phyloP scores from a whole-genome alignment of 2,888 invertebrate genomes.

The Polydrusus pterygomalis region DNA sequence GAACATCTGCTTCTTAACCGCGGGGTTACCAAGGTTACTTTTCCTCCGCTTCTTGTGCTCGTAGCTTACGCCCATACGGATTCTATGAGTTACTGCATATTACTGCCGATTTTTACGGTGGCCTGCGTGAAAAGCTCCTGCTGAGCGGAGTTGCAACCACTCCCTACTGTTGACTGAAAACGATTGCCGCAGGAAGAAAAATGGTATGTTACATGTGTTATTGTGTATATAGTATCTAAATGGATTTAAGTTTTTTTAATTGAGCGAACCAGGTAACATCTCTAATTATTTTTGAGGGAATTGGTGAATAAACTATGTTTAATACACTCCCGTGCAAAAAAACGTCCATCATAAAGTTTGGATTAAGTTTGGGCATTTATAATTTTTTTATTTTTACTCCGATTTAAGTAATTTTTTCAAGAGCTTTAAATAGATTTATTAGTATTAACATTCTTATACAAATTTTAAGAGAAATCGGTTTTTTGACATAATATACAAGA shows the following conservation, averaged over 20 bases:
- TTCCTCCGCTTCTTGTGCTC: constrained; percentile 39
- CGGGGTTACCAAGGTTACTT: constrained; percentile 46
- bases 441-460: too few species aligned
- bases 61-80: constrained; percentile 47
- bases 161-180: constrained; percentile 52
- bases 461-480: too few species aligned
- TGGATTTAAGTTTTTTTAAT: neutral
- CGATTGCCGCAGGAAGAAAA: constrained; percentile 46
- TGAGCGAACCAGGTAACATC: neutral
- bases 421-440: too few species aligned
- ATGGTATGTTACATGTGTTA: constrained; percentile 24
- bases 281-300: too few species aligned
- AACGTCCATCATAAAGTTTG: too few species aligned
- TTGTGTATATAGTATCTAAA: constrained; percentile 16
- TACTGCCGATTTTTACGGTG: constrained; percentile 57
- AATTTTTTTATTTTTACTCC: too few species aligned
- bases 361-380: too few species aligned
- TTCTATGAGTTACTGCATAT: constrained; percentile 63
- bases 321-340: too few species aligned
- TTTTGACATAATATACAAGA: too few species aligned
- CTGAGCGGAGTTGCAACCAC: constrained; percentile 53
- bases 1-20: constrained; percentile 38
- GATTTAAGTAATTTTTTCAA: too few species aligned
- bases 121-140: constrained; percentile 55
- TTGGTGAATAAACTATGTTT: too few species aligned